phyloP scores from a whole-genome alignment of 1,140 invertebrate genomes.

The Bradysia coprophila region DNA sequence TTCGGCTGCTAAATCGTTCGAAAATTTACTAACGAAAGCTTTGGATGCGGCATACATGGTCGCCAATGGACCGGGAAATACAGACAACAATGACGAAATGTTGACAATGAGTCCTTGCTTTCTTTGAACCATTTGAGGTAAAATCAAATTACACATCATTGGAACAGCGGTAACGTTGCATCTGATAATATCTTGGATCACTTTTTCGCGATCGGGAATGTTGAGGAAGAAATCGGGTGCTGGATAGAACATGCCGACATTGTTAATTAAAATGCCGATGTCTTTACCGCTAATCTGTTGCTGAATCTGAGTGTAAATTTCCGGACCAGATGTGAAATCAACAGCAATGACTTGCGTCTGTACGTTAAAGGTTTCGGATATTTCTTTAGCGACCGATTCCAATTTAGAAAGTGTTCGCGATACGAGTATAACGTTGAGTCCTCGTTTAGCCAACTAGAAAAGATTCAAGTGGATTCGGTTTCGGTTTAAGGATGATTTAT shows the following conservation, averaged over 20 bases:
- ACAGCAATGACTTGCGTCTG: conserved; percentile 65
- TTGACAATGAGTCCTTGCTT: conserved; percentile 81
- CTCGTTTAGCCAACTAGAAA: conserved; percentile 62
- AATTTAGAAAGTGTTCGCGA: conserved; percentile 72
- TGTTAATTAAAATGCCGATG: conserved; percentile 74
- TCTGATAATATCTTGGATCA: conserved; percentile 40
- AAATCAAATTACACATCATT: conserved; percentile 63
- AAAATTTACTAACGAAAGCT: conserved; percentile 75
- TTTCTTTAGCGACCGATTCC: conserved; percentile 57
- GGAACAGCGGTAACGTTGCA: conserved; percentile 55
- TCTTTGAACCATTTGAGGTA: conserved; percentile 77
- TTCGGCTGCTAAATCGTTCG: conserved; percentile 58
- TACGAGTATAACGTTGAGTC: conserved; percentile 74
- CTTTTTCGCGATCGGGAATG: conserved; percentile 34
- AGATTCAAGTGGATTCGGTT: no score
- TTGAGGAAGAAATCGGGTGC: conserved; percentile 72
- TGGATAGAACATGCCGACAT: conserved; percentile 82
- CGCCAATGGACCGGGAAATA: conserved; percentile 64
- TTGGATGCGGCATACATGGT: conserved; percentile 81
- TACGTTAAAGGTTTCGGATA: conserved; percentile 59
- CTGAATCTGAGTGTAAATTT: conserved; percentile 59
- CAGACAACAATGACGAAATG: conserved; percentile 66
- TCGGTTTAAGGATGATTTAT: no score
- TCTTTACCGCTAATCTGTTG: conserved; percentile 60
- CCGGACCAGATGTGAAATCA: conserved; percentile 55